Conservation (phyloP, 2,888 invertebrate species). For the Graphium colonna region DNA sequence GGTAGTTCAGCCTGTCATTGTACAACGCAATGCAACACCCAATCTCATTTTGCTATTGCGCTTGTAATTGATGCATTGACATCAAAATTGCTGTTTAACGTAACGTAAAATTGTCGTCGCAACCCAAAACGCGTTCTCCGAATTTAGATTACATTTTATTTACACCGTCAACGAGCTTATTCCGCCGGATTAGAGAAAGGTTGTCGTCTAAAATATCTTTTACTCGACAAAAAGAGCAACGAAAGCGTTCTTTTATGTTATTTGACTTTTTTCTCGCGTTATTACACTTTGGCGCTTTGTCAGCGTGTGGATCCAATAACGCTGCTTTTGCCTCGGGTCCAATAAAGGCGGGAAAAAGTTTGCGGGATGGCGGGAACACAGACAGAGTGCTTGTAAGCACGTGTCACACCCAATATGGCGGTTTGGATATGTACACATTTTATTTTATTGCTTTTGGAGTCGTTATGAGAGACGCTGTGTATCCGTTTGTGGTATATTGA, state of each 20-base stretch:
- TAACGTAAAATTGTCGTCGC: slow-evolving; percentile 35
- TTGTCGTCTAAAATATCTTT: not conserved
- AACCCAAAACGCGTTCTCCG: not conserved
- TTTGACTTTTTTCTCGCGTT: slow-evolving; percentile 20
- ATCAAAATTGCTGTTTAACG: slow-evolving; percentile 36
- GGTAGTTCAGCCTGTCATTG: slow-evolving; percentile 28
- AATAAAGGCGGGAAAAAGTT: slow-evolving; percentile 24
- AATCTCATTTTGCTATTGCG: slow-evolving; percentile 33
- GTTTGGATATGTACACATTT: slow-evolving; percentile 15
- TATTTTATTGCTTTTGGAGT: slow-evolving; percentile 17
- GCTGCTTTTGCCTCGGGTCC: slow-evolving; percentile 15
- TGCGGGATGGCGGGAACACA: slow-evolving; percentile 13
- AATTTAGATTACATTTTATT: too few relatives aligned
- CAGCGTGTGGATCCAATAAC: slow-evolving; percentile 27
- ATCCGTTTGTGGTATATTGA: not conserved
- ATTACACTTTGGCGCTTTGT: slow-evolving; percentile 25
- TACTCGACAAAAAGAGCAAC: not conserved
- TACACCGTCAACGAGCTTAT: not conserved
- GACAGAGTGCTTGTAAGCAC: slow-evolving; percentile 21
- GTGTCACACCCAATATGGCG: slow-evolving; percentile 22
- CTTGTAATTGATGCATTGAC: slow-evolving; percentile 32
- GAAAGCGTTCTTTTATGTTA: not conserved
- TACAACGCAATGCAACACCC: slow-evolving; percentile 10
- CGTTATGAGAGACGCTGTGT: slow-evolving; percentile 4
- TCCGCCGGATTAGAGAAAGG: slow-evolving; percentile 10